Base-by-base conservation (phyloP, 2,113 vertebrate genomes). In the Cygnus buccinator region DNA sequence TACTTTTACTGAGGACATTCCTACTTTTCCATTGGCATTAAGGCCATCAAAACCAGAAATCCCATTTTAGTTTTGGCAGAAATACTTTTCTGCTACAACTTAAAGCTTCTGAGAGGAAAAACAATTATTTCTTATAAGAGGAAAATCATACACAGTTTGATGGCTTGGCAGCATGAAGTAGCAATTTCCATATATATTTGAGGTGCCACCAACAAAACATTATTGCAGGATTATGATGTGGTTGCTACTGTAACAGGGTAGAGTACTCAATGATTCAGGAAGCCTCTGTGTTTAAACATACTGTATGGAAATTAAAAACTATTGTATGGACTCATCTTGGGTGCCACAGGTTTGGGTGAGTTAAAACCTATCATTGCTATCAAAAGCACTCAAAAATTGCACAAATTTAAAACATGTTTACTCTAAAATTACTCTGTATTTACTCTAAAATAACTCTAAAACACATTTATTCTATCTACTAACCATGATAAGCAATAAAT, bases 401-500 rank as follows among this genome's bases (percentile, higher is more conserved):
- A 1, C 35, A 31, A 52, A 23, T 93, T 71, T 71, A 29, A 77
- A 91, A 71, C 7, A 46, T 5, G 21, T 18, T 77, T 46, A 63
- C 35, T 91, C 37, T 55, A 29, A 29, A 55, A 55, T 29, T 55
- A 54, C 52, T 54, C 52, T 28, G 25, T 54, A 54, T 13, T 50
- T 50, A 50, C 61, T 63, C 37, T 65, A 65, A 65, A 65, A 41
- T 77, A 35, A 67, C 33, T 90, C 35, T 59, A 29, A 74, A 88
- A 62, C 13, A 46, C 7, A 37, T 18, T 67, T 46, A 59, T 29
- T 89, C 35, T 65, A 65, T 41, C 28, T 82, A 48, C 28, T 78
- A 92, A 68, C 39, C 61, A 78, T 54, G 37, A 68, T 78, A 94
- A 78, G 10, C 89, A 89, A 73, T 46, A 89, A 87, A 82, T 93